Percentiles rank a stretch among this genome's conserved stretches.
Conservation (phyloP, 2,113 vertebrate species). For the Opisthocomus hoazin region DNA sequence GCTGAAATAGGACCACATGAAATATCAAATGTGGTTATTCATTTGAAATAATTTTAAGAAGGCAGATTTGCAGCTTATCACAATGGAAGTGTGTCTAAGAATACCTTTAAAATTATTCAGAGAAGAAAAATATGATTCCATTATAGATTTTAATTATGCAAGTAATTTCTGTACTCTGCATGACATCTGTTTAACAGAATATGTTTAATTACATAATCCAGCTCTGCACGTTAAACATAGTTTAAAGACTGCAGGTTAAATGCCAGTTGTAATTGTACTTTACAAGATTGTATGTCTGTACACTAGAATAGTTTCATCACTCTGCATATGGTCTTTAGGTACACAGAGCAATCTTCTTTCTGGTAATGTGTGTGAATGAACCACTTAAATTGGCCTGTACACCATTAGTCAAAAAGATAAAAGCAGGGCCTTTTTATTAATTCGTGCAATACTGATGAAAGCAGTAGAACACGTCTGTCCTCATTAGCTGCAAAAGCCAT, state of each 20-base stretch:
- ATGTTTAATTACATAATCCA: slow-evolving; percentile 12
- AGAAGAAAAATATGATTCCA: background rate
- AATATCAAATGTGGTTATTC: background rate
- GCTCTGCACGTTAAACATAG: background rate
- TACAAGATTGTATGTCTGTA: background rate
- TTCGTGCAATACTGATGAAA: background rate
- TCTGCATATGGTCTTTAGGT: background rate
- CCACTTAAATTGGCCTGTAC: background rate
- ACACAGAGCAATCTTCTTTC: background rate
- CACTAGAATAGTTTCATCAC: background rate
- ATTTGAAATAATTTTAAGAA: slow-evolving; percentile 10
- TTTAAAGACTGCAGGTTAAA: slow-evolving; percentile 7
- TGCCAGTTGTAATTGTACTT: background rate
- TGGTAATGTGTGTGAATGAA: background rate
- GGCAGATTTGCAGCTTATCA: background rate
- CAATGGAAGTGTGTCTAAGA: background rate
- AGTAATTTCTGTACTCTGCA: background rate
- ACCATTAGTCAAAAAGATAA: background rate
- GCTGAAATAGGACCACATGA: background rate
- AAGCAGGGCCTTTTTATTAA: background rate
- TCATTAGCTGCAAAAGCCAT: background rate
- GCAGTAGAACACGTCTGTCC: background rate
- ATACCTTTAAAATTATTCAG: background rate
- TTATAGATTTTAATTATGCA: background rate
- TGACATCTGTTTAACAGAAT: background rate